Base-by-base conservation (phyloP, 1,140 invertebrate species). In the Dreissena polymorpha region DNA sequence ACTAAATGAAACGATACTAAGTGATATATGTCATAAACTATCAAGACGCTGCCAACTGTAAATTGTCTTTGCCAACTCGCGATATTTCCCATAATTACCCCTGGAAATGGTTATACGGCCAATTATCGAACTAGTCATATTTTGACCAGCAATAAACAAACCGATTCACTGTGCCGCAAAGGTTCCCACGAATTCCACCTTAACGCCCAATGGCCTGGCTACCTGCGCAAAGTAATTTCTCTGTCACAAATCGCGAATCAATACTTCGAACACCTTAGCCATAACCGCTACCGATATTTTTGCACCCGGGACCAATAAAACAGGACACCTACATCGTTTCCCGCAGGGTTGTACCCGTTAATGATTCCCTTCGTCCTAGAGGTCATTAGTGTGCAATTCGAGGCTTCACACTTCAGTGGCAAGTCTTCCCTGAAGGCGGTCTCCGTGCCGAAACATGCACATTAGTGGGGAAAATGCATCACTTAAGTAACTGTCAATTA, bases 291-390 rank as follows among this genome's bases (percentile, higher is more conserved):
- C 57, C 57, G 57, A 60, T 23, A 60, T 23, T 23, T 60, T 23
- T 60, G 57, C 57, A 60, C 57, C 21, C 57, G 57, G 57, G 21
- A n/a, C 57, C 57, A 60, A 60, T 60, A 60, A 60, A 60, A 60
- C 16, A 18, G 16, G 16, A 60, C 57, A 60, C 57, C 57, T 23
- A 60, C 57, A n/a, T n/a, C 21, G 57, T 23, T n/a, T n/a, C 57
- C 57, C 57, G 57, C 57, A 60, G 57, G 57, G 57, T 60, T 2
- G 57, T n/a, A 6, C 57, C 21, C 57, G 57, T 60, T 60, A 60
- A 23, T 23, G 57, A 39, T 5, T 60, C 16, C 57, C 57, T 60
- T 18, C 16, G 16, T n/a, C 16, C 57, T n/a, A 60, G 3, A 2
- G 57, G 16, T 60, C 57, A 23, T 60, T 60, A 60, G 57, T 60